These are phyloP conservation scores for Prorops nasuta DNA, from an alignment of 1,140 invertebrate genomes.

Conservation along the genomic window DNA sequence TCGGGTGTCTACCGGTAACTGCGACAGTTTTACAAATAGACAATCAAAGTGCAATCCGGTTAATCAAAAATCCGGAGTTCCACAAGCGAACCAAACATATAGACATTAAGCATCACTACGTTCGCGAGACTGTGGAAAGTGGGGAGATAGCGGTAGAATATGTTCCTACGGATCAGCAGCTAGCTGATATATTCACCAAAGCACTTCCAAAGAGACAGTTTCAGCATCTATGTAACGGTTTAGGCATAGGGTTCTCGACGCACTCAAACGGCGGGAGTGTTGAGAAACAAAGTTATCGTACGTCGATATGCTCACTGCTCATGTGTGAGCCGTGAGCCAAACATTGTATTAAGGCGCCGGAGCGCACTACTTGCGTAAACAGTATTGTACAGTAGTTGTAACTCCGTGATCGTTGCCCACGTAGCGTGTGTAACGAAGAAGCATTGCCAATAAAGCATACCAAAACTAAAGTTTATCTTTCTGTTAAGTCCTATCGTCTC, in stretches of 20 bases:
- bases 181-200: conserved; percentile 34
- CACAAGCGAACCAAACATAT: conserved; percentile 39
- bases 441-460: no score
- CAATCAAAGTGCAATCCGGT: conserved; percentile 42
- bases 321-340: no score
- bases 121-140: conserved; percentile 30
- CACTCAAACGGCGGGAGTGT: neutral
- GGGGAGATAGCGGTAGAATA: conserved; percentile 18
- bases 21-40: conserved; percentile 28
- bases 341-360: no score
- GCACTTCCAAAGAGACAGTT: conserved; percentile 2
- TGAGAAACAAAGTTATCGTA: neutral
- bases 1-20: neutral
- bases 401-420: no score
- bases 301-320: no score
- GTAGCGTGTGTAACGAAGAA: no score
- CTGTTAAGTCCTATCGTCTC: no score
- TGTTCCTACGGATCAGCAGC: conserved; percentile 26
- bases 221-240: neutral
- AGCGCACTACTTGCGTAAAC: no score
- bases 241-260: neutral
- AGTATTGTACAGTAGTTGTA: no score
- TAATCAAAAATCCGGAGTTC: conserved; percentile 41
- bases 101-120: conserved; percentile 41
- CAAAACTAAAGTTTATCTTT: no score